These are phyloP conservation scores for Bombus turneri DNA, from an alignment of 1,140 invertebrate genomes.

Conservation along the genomic window DNA sequence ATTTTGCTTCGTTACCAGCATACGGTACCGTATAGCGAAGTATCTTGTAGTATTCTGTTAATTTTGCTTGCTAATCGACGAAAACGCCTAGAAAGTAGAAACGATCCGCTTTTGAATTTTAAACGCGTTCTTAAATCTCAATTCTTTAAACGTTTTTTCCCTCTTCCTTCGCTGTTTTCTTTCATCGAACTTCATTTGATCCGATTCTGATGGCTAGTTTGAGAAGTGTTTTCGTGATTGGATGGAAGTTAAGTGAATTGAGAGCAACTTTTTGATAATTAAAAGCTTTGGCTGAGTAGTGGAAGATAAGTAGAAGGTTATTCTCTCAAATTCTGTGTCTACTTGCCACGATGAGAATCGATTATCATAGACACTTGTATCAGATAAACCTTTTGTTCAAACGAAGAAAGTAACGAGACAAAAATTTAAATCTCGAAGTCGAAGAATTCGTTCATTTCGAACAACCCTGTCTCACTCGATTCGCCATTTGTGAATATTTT, in stretches of 20 bases:
- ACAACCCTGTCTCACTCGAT: too few relatives aligned
- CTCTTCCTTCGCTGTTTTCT: too few relatives aligned
- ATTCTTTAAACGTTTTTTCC: not conserved
- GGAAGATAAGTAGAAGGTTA: too few relatives aligned
- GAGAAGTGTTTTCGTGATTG: not conserved
- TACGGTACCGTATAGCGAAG: conserved; percentile 4
- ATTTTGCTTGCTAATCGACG: not conserved
- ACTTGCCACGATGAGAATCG: not conserved
- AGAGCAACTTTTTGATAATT: conserved; percentile 3
- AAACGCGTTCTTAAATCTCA: not conserved
- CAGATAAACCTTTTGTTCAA: too few relatives aligned
- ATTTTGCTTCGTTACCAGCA: conserved; percentile 24
- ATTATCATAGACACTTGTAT: too few relatives aligned
- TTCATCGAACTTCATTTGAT: not conserved
- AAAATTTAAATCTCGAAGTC: too few relatives aligned
- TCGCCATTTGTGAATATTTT: not conserved
- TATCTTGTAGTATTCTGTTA: not conserved
- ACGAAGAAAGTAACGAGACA: too few relatives aligned
- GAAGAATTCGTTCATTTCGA: too few relatives aligned
- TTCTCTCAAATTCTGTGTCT: too few relatives aligned
- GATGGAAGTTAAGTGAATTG: conserved; percentile 15
- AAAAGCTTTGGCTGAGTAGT: too few relatives aligned
- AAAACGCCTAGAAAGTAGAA: not conserved
- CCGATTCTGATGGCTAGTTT: not conserved
- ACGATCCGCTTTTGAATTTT: not conserved